Percentiles rank a stretch among this genome's conserved stretches.
Conservation (phyloP, 2,888 invertebrate species). For the Desoria tigrina region DNA sequence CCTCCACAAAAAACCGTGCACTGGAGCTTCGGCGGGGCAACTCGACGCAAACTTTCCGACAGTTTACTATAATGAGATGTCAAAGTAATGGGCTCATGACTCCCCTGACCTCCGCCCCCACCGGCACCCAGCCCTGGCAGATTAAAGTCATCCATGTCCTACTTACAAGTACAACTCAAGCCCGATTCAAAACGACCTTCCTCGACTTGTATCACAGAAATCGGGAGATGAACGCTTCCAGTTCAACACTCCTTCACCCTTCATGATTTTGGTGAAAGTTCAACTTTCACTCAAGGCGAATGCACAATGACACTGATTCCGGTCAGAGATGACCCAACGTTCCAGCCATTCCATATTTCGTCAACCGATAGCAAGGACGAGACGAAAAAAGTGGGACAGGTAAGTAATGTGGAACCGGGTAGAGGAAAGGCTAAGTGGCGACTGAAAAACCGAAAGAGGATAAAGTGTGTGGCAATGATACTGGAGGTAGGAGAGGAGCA, state of each 20-base stretch:
- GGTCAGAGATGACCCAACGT: no score
- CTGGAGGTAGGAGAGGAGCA: neutral
- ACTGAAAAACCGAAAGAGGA: neutral
- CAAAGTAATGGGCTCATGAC: slow-evolving; percentile 49
- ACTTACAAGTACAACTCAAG: neutral
- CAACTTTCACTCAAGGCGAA: no score
- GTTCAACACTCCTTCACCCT: no score
- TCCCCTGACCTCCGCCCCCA: slow-evolving; percentile 31
- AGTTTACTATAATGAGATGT: slow-evolving; percentile 58
- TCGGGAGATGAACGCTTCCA: neutral
- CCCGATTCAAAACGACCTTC: neutral
- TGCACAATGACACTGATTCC: no score
- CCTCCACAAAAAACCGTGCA: slow-evolving; percentile 86
- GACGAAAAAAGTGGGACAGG: no score
- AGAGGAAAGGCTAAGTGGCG: slow-evolving; percentile 1
- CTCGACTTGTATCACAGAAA: slow-evolving; percentile 3
- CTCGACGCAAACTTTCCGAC: slow-evolving; percentile 62
- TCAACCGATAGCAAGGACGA: no score
- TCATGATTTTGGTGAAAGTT: no score
- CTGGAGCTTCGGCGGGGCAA: slow-evolving; percentile 70
- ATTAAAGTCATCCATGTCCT: slow-evolving; percentile 51
- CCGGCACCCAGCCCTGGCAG: slow-evolving; percentile 36
- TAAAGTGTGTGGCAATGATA: neutral
- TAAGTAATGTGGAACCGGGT: no score
- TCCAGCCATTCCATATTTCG: no score